Percentiles rank a stretch among this genome's conserved stretches.
phyloP scores from a whole-genome alignment of 2,113 vertebrate genomes.

The Lontra canadensis region DNA sequence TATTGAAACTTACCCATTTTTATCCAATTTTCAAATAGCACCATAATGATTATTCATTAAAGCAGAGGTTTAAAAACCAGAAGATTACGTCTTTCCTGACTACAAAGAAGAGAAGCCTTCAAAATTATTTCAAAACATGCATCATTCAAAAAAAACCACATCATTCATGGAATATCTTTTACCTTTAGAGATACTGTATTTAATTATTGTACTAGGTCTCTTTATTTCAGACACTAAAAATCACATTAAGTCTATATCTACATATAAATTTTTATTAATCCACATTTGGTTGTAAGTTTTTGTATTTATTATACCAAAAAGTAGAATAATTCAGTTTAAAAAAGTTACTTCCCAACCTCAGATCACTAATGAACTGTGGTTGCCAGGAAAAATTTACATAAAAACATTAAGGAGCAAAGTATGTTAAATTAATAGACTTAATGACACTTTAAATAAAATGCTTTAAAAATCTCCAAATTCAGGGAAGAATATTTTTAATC shows the following conservation, averaged over 20 bases:
- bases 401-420: background rate
- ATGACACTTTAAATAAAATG: constrained; percentile 45
- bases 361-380: background rate
- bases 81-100: background rate
- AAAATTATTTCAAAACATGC: constrained; percentile 8
- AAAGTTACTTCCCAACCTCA: background rate
- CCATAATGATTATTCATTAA: background rate
- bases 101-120: background rate
- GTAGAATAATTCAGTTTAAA: background rate
- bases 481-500: constrained; percentile 43
- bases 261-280: background rate
- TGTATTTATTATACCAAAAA: background rate
- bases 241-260: background rate
- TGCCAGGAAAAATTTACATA: background rate
- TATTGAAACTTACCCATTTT: background rate
- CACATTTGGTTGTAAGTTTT: background rate
- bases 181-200: background rate
- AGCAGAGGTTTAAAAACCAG: background rate
- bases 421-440: constrained; percentile 35
- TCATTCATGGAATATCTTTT: background rate
- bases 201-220: background rate
- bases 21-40: constrained; percentile 2
- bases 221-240: constrained; percentile 37
- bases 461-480: constrained; percentile 1
- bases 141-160: background rate